phyloP scores from a whole-genome alignment of 2,113 vertebrate genomes.

The Protobothrops mucrosquamatus region DNA sequence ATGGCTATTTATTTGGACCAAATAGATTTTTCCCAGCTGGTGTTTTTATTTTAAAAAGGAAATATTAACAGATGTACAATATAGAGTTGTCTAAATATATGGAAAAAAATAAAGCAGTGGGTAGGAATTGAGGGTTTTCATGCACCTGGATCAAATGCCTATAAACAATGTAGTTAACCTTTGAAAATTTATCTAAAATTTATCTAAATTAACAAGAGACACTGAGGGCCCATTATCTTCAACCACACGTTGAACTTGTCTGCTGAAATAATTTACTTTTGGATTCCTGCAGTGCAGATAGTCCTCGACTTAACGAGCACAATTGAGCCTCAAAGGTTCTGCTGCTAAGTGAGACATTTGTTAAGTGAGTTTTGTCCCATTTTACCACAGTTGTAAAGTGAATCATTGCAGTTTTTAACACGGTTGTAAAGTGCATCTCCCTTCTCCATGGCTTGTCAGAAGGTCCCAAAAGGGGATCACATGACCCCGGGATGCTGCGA shows the following conservation, averaged over 20 bases:
- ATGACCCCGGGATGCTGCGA: too few relatives aligned
- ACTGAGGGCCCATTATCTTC: neutral
- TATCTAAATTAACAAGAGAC: neutral
- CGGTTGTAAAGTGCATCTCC: neutral
- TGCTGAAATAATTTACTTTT: neutral
- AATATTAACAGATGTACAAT: neutral
- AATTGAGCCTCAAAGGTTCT: neutral
- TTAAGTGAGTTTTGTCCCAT: neutral
- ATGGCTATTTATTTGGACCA: neutral
- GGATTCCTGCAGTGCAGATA: neutral
- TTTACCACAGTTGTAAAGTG: neutral
- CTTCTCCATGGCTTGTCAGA: neutral
- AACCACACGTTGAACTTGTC: neutral
- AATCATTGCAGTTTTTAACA: neutral
- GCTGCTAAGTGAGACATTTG: neutral
- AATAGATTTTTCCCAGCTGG: neutral
- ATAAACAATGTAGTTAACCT: neutral
- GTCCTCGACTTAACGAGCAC: neutral
- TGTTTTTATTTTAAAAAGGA: neutral
- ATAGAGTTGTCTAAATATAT: neutral
- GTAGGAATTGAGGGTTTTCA: neutral
- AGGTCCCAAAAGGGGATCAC: neutral
- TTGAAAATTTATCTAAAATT: neutral
- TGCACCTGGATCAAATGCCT: neutral
- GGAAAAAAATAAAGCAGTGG: neutral